Percentiles rank a stretch among this genome's conserved stretches.
phyloP scores from a whole-genome alignment of 2,113 vertebrate genomes.

The Actenoides lindsayi region DNA sequence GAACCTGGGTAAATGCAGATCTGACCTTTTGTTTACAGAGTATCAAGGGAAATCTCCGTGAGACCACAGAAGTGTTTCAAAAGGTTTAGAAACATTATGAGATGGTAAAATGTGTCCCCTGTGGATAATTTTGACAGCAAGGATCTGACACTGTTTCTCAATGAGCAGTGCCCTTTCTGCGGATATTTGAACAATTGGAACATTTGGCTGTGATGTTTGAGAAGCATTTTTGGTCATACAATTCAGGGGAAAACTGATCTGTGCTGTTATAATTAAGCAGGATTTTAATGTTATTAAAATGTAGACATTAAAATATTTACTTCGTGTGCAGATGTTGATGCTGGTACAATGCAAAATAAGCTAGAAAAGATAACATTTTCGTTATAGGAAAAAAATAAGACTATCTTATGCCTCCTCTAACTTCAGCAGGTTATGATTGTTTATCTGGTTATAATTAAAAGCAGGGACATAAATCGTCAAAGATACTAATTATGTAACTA shows the following conservation, averaged over 20 bases:
- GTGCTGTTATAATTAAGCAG: slow-evolving; percentile 16
- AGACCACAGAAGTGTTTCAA: slow-evolving; percentile 18
- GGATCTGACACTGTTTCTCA: slow-evolving; percentile 4
- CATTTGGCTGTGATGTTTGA: neutral
- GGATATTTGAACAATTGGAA: neutral
- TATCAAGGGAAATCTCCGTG: slow-evolving; percentile 50
- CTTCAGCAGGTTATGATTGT: neutral
- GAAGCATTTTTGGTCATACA: neutral
- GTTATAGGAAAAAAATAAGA: neutral
- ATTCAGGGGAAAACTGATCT: neutral
- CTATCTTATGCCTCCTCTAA: neutral
- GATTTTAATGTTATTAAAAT: slow-evolving; percentile 20
- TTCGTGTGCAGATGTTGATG: neutral
- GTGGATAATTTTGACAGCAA: slow-evolving; percentile 17
- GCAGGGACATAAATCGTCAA: neutral
- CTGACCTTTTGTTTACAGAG: slow-evolving; percentile 58
- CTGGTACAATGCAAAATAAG: neutral
- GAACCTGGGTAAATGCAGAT: slow-evolving; percentile 52
- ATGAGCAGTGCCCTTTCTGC: slow-evolving; percentile 41
- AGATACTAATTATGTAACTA: neutral
- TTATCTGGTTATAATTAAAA: neutral
- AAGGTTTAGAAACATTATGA: slow-evolving; percentile 45
- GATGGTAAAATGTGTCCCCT: neutral
- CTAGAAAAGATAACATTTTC: neutral
- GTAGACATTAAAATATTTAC: neutral